phyloP scores from a whole-genome alignment of 35 echinoderm and acorn worm species.

The Apostichopus japonicus region DNA sequence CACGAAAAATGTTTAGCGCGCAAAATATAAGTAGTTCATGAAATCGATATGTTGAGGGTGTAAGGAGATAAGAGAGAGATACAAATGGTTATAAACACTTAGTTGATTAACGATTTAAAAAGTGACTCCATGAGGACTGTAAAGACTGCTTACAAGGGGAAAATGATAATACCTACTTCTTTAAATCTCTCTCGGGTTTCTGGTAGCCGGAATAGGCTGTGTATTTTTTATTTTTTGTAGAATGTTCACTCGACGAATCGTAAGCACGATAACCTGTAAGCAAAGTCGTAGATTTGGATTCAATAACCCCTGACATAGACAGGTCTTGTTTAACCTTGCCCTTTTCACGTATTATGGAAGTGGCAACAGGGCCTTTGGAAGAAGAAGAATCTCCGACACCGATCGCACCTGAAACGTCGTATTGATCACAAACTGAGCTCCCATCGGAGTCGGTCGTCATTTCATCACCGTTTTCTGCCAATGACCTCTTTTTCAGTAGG shows the following conservation, averaged over 20 bases:
- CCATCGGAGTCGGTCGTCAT: conserved; percentile 5
- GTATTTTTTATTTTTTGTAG: neutral
- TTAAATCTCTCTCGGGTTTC: conserved; percentile 14
- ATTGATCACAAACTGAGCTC: conserved; percentile 28
- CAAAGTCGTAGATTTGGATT: conserved; percentile 5
- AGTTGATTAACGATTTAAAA: no score
- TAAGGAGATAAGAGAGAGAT: no score
- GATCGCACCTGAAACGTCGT: neutral
- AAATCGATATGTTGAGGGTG: no score
- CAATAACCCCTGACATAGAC: conserved; percentile 40
- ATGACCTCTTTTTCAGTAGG: neutral
- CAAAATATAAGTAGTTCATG: no score
- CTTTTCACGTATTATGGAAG: neutral
- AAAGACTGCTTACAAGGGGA: no score
- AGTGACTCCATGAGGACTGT: no score
- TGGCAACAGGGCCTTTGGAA: neutral
- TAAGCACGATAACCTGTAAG: conserved; percentile 17
- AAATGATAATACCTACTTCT: no score
- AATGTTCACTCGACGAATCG: neutral
- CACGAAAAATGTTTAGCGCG: no score
- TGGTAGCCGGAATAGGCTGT: neutral
- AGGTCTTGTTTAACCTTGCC: neutral
- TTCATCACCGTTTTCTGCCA: neutral
- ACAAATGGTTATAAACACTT: no score
- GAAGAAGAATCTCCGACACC: neutral